Conservation (phyloP, 2,113 vertebrate genomes). For the Boleophthalmus pectinirostris region DNA sequence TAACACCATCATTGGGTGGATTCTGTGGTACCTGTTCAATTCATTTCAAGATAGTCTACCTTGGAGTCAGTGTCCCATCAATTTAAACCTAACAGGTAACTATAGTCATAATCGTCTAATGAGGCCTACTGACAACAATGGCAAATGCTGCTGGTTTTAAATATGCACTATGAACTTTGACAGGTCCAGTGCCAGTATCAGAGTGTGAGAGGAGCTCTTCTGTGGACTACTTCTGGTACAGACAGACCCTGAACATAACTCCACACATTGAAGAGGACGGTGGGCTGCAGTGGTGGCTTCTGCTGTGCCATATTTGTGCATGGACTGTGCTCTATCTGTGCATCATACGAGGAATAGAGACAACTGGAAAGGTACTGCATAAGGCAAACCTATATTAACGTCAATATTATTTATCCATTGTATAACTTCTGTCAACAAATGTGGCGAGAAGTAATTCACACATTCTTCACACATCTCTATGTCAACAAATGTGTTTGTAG, state of each 20-base stretch:
- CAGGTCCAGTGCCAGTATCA: slow-evolving; percentile 70
- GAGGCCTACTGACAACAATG: neutral
- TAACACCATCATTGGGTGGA: slow-evolving; percentile 90
- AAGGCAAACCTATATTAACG: neutral
- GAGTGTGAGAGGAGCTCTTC: slow-evolving; percentile 86
- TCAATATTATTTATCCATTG: neutral
- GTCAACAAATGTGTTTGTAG: slow-evolving; percentile 67
- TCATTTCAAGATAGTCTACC: slow-evolving; percentile 81
- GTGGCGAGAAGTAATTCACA: no score
- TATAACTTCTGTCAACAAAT: neutral
- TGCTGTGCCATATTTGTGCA: slow-evolving; percentile 81
- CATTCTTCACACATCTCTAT: no score
- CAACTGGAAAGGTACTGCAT: slow-evolving; percentile 86
- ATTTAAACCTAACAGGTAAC: slow-evolving; percentile 80
- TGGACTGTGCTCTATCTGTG: slow-evolving; percentile 87
- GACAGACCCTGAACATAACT: slow-evolving; percentile 86
- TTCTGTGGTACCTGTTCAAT: slow-evolving; percentile 75
- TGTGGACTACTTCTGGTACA: slow-evolving; percentile 93
- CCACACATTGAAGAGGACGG: slow-evolving; percentile 76
- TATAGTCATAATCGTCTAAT: neutral
- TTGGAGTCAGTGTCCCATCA: slow-evolving; percentile 85
- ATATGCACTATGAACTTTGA: neutral
- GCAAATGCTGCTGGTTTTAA: neutral
- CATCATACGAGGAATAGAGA: slow-evolving; percentile 89
- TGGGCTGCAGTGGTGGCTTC: slow-evolving; percentile 85